phyloP scores from a whole-genome alignment of 2,113 vertebrate genomes.

The Rhinogobius similis region DNA sequence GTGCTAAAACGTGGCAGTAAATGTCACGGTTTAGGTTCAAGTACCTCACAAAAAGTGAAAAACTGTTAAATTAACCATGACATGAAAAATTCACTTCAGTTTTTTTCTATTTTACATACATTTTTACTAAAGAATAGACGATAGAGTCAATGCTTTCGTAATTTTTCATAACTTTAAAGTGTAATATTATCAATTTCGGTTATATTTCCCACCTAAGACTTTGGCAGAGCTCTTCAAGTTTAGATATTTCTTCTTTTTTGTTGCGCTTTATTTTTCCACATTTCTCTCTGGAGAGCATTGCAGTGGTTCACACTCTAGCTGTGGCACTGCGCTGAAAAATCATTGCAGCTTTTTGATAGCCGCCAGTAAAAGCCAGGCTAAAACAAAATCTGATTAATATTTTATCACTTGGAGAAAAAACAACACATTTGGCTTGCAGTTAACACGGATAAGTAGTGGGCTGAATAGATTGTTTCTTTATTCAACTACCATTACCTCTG shows the following conservation, averaged over 20 bases:
- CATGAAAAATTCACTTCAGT: no score
- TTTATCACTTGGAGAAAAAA: conserved; percentile 37
- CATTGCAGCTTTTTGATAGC: conserved; percentile 22
- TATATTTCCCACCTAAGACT: background rate
- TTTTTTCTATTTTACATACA: no score
- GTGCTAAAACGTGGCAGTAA: background rate
- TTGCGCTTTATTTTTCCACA: conserved; percentile 3
- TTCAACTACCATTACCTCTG: conserved; percentile 11
- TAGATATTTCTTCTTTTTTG: background rate
- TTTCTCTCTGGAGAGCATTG: conserved; percentile 32
- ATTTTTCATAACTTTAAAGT: no score
- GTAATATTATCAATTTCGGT: background rate
- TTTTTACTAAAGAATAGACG: no score
- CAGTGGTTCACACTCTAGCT: conserved; percentile 30
- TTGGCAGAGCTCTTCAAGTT: background rate
- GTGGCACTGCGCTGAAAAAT: conserved; percentile 22
- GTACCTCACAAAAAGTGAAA: background rate
- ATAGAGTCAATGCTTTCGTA: no score
- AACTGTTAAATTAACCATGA: no score
- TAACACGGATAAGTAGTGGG: conserved; percentile 27
- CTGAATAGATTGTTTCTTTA: conserved; percentile 12
- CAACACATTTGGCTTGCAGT: conserved; percentile 38
- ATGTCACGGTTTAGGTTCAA: background rate
- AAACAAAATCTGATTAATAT: conserved; percentile 49
- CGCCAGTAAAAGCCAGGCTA: conserved; percentile 22